A percentile compares a stretch with the other conserved stretches of the same genome.
Evolutionary conservation across 2,888 invertebrate genomes (phyloP).

Genomic region (Brachyopa scutellaris): DNA sequence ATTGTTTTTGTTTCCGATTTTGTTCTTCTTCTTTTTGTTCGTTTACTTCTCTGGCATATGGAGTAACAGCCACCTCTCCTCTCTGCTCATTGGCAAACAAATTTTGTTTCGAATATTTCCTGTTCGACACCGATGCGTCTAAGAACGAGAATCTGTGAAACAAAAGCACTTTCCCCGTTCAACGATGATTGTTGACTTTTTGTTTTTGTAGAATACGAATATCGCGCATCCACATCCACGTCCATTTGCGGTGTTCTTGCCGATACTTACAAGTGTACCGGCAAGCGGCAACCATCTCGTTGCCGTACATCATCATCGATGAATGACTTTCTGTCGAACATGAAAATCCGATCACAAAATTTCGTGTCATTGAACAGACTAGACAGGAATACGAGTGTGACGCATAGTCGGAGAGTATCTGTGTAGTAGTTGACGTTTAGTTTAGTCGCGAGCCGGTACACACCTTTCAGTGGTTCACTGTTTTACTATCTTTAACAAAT

Average conservation of each 20-base stretch:
- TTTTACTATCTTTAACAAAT: background rate
- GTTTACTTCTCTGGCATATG: conserved; percentile 31
- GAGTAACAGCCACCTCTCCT: conserved; percentile 44
- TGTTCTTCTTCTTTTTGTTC: conserved; percentile 52
- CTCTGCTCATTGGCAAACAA: conserved; percentile 55
- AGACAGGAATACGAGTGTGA: conserved; percentile 14
- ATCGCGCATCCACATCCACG: background rate
- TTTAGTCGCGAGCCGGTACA: background rate
- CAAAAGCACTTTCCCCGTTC: conserved; percentile 22
- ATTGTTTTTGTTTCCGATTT: conserved; percentile 58
- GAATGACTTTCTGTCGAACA: conserved; percentile 31
- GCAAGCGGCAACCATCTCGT: background rate
- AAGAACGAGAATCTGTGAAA: background rate
- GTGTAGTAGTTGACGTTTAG: conserved; percentile 19
- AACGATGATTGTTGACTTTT: conserved; percentile 39
- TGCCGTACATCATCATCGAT: background rate
- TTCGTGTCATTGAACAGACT: conserved; percentile 18
- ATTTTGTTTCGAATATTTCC: conserved; percentile 42
- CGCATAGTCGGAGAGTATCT: conserved; percentile 5
- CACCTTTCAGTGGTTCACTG: conserved; percentile 1
- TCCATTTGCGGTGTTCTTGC: no score
- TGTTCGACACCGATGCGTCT: conserved; percentile 11
- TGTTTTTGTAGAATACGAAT: background rate
- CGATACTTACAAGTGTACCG: no score
- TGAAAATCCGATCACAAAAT: conserved; percentile 45